Conservation (phyloP, 2,113 vertebrate genomes). For the Megalops atlanticus region DNA sequence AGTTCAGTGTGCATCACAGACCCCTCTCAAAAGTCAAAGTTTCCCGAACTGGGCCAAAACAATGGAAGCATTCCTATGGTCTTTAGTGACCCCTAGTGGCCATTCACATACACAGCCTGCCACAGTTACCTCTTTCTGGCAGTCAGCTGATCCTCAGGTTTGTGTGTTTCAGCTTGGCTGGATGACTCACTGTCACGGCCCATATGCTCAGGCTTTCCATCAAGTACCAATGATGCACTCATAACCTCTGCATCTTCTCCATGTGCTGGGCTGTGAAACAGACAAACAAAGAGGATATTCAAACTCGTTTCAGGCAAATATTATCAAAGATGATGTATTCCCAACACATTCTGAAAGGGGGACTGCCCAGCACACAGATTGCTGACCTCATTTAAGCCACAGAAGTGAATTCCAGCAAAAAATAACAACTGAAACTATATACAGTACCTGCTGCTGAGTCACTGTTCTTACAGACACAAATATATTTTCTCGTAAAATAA, state of each 20-base stretch:
- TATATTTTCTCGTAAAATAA: neutral
- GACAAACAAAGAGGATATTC: neutral
- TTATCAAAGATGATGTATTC: neutral
- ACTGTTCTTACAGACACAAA: neutral
- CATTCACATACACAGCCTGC: neutral
- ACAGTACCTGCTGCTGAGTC: neutral
- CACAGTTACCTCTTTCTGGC: slow-evolving; percentile 44
- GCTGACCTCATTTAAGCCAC: neutral
- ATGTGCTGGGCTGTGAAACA: slow-evolving; percentile 35
- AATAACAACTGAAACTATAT: neutral
- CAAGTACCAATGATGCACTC: neutral
- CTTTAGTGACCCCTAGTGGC: slow-evolving; percentile 56
- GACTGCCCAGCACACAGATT: too few species aligned
- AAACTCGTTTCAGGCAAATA: too few species aligned
- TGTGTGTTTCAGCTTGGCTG: slow-evolving; percentile 26
- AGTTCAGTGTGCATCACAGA: too few species aligned
- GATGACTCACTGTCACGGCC: slow-evolving; percentile 12
- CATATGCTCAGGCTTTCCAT: neutral
- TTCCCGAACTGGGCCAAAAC: neutral
- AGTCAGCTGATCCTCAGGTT: slow-evolving; percentile 27
- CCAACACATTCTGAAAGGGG: too few species aligned
- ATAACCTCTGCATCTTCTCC: slow-evolving; percentile 1
- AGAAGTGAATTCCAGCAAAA: neutral
- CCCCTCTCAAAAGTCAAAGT: too few species aligned
- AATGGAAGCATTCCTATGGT: neutral